Conservation (phyloP, 2,888 invertebrate species). For the Leptura quadrifasciata region DNA sequence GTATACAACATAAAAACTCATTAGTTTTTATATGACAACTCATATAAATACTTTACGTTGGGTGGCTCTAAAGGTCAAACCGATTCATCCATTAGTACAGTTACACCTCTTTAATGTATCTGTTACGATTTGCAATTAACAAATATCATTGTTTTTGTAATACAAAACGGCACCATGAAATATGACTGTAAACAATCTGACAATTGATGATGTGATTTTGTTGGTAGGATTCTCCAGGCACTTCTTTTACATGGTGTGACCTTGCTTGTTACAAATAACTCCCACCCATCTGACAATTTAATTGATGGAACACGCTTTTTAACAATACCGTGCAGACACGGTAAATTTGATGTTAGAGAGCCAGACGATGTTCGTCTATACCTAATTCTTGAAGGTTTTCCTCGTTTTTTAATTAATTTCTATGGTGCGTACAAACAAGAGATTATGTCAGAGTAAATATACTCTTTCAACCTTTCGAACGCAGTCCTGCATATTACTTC, state of each 20-base stretch:
- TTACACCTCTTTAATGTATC: conserved; percentile 27
- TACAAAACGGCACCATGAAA: conserved; percentile 6
- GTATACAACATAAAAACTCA: not conserved
- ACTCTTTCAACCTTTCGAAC: no score
- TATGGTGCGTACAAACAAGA: no score
- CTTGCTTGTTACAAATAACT: conserved; percentile 46
- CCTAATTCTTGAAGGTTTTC: conserved; percentile 10
- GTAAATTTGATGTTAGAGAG: conserved; percentile 16
- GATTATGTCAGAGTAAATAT: no score
- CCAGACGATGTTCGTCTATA: conserved; percentile 4
- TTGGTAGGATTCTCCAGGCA: conserved; percentile 33
- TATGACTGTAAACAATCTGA: conserved; percentile 31
- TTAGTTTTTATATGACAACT: not conserved
- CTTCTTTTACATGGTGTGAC: conserved; percentile 37
- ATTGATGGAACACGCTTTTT: conserved; percentile 35
- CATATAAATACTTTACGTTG: not conserved
- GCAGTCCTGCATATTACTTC: no score
- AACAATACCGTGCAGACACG: conserved; percentile 12
- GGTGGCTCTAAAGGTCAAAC: conserved; percentile 23
- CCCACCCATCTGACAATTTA: conserved; percentile 41
- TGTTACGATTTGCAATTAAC: not conserved
- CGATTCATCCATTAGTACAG: conserved; percentile 11
- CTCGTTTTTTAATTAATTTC: not conserved
- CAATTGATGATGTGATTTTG: conserved; percentile 35
- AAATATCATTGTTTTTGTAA: conserved; percentile 28